Base-by-base conservation (phyloP, 2,888 invertebrate species). In the Limnephilus rhombicus region DNA sequence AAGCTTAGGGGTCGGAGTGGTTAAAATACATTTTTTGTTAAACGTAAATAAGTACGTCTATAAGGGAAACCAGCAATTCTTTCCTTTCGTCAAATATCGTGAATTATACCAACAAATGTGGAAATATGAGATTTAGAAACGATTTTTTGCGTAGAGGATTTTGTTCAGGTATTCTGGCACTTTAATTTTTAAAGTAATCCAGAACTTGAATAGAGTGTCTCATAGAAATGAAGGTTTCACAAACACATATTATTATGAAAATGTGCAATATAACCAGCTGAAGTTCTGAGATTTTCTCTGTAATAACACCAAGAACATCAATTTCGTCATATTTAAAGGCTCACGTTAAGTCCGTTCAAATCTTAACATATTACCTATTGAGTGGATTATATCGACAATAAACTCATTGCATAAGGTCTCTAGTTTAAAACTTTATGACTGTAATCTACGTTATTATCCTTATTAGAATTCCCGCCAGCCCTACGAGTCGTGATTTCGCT, bases 401-500 rank as follows among this genome's bases (percentile, higher is more conserved):
- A 53, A 53, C 24, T n/a, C 68, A 68, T 68, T 68, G 68, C 68
- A 68, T 68, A 68, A 68, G 68, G n/a, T 68, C 24, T 68, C 68
- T 24, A 68, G 68, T 68, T 68, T 86, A 86, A 86, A 86, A n/a
- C 18, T 86, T 86, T 86, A 86, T 45, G 45, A 37, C 41, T 86
- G 86, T 86, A 45, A 82, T 82, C 82, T 82, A 82, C 82, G 34
- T 82, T 82, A 68, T 68, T 68, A 68, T 68, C 68, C 68, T 68
- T 68, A 68, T 68, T 68, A 68, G 68, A 68, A 68, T 68, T 68
- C 34, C 41, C 86, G 53, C 88, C 91, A 83, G 88, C 80, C 88
- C 92, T 91, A 81, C 49, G 29, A 85, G 82, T 92, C 92, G 92
- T 92, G 92, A 90, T 91, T 90, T 91, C 83, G 91, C 92, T 91